Evolutionary conservation across 30 jellyfish, hydroid and myxozoan genomes (phyloP), one percentile per base, ranked within the genome.

Genomic region (Haliclystus octoradiatus): DNA sequence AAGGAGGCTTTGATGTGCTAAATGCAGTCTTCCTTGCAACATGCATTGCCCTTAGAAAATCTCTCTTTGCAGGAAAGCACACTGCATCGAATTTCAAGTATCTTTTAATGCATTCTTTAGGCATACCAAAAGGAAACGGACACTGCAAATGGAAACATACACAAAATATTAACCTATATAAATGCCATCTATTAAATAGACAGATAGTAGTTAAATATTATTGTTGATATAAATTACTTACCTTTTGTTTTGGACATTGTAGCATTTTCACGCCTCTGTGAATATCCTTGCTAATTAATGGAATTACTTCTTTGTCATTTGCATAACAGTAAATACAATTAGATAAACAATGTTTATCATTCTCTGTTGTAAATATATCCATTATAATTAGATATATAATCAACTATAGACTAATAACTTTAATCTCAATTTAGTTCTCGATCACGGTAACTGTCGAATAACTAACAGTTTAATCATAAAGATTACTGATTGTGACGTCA

Each of bases 41-140:
- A 19, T 40, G 57, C 57, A 40, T 5, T 40, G 57, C 57, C 14
- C 14, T 19, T 40, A 40, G 57, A 19, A 40, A 40, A 40, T 40
- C 14, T 19, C 57, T 40, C 57, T 40, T 40, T 19, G 57, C 9
- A 5, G 57, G 57, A 19, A 40, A 40, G 14, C 19, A 19, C 9
- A 5, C 19, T 9, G 57, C 57, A 40, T 40, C 57, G 57, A 40
- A 40, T 9, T 19, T 9, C 9, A 40, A 19, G 57, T 40, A 40
- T 40, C 19, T 9, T 5, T 19, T 9, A 9, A 40, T 40, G 9
- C 19, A 5, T 19, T 40, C 57, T 40, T 40, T 40, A 9, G 57
- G 57, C 57, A 40, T 40, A 40, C 57, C 57, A 19, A 40, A 40
- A 9, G 57, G 57, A 40, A 40, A 40, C 57, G 57, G 57, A 40